Evolutionary conservation across 2,113 vertebrate species (phyloP), one percentile per base, ranked within the genome.

Genomic region (Anseranas semipalmata): DNA sequence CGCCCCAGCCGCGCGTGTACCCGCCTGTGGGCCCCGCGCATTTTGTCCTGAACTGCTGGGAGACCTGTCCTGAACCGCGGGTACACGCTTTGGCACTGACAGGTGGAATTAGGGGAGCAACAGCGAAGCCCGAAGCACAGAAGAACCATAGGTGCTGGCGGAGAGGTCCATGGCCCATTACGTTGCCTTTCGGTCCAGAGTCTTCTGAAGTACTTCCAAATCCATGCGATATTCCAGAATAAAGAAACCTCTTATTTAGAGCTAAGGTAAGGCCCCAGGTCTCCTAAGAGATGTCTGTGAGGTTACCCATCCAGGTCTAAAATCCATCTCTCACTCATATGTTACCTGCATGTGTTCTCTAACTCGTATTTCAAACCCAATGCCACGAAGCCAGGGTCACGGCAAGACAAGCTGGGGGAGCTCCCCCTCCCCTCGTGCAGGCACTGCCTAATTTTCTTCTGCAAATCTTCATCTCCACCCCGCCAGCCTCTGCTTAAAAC

Each of bases 151-250:
- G 53, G 32, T 41, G 52, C 27, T 2, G 10, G 35, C 8, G 19
- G 30, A 1, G 22, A 71, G 18, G 11, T 43, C 15, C 4, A 2
- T 32, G 10, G 2, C 6, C 5, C 1, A 0, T 25, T 30, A n/a
- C 1, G 1, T 22, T 28, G 28, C n/a, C 59, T 37, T 59, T 45
- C 8, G 3, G 37, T 59, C 65, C 30, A 4, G 11, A 37, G 39
- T 7, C 43, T 60, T 45, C 28, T 11, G 67, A 48, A 70, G 4
- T 8, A 46, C 12, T 46, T 81, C 58, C 81, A 52, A 45, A 72
- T 11, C 28, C 20, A 3, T 17, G 11, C 14, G 56, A 15, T 32
- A 22, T 6, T 46, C 15, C 72, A 39, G 72, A 81, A 62, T 4
- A 92, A 73, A 0, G 2, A 39, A 43, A 62, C 21, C 15, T 17